Base-by-base conservation (phyloP, 2,797 vertebrate species). In the Cryptoprocta ferox region DNA sequence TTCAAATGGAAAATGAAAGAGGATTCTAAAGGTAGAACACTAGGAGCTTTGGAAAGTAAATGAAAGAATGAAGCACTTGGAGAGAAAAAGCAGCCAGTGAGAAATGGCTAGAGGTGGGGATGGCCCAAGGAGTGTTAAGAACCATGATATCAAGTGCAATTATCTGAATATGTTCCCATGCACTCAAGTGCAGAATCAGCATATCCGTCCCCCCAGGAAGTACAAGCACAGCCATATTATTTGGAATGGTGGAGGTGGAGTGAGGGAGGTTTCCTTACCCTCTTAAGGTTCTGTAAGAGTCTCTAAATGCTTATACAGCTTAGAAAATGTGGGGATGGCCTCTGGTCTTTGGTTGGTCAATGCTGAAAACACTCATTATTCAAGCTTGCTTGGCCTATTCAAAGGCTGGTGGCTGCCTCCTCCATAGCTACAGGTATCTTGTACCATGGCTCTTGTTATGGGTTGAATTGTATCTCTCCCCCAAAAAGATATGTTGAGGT, bases 1-100 rank as follows among this genome's bases (percentile, higher is more conserved):
- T 90, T 95, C 32, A 16, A 75, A 19, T 45, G n/a, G n/a, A 92
- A 80, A 63, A 79, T 35, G 30, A 66, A 94, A 94, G 11, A 89
- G 14, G 11, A 63, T n/a, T 56, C 61, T 73, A 66, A 78, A 35
- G 28, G 68, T 28, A 79, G 82, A 95, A 89, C 19, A 80, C 7
- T 45, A 37, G 59, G 28, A 88, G n/a, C 48, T 21, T 19, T 78
- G 45, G 30, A 71, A 65, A 59, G n/a, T 76, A 75, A 79, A 18
- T 70, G 39, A 76, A 59, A 79, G 28, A 76, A 37, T 26, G 28
- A 89, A n/a, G 21, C 15, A 30, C 3, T 21, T 35, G 10, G 50
- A 61, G 48, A 86, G 45, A 82, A 70, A 73, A 75, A 45, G 32
- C 6, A n/a, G 28, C 16, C 32, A 28, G n/a, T 11, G 45, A 75